phyloP scores from a whole-genome alignment of 64 coral and sea anemone species.

The Montipora foliosa region DNA sequence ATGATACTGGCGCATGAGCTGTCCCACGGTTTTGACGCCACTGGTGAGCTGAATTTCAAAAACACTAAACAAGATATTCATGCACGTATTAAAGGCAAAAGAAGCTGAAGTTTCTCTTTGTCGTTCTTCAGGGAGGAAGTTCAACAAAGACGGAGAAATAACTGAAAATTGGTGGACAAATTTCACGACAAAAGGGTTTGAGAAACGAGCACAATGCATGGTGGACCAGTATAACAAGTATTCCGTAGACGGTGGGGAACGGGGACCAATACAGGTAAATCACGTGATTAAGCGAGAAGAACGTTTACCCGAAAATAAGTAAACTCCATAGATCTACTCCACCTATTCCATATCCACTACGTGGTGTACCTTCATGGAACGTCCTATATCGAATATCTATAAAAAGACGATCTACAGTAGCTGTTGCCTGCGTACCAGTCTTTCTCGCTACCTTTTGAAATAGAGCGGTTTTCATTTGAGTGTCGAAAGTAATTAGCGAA shows the following conservation, averaged over 20 bases:
- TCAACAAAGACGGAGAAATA: conserved; percentile 76
- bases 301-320: neutral
- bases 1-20: conserved; percentile 83
- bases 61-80: neutral
- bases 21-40: conserved; percentile 81
- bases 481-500: too few relatives aligned
- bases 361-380: too few relatives aligned
- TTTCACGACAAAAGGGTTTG: conserved; percentile 60
- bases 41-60: conserved; percentile 48
- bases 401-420: too few relatives aligned
- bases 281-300: neutral
- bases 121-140: conserved; percentile 45
- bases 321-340: too few relatives aligned
- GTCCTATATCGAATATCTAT: too few relatives aligned
- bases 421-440: too few relatives aligned
- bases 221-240: conserved; percentile 78
- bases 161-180: conserved; percentile 61
- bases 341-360: too few relatives aligned
- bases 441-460: too few relatives aligned
- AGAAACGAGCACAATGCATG: conserved; percentile 66
- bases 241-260: conserved; percentile 40
- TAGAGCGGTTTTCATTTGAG: too few relatives aligned
- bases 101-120: neutral
- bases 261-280: conserved; percentile 54
- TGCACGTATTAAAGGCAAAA: neutral